Base-by-base conservation (phyloP, 2,113 vertebrate genomes). In the Bettongia penicillata region DNA sequence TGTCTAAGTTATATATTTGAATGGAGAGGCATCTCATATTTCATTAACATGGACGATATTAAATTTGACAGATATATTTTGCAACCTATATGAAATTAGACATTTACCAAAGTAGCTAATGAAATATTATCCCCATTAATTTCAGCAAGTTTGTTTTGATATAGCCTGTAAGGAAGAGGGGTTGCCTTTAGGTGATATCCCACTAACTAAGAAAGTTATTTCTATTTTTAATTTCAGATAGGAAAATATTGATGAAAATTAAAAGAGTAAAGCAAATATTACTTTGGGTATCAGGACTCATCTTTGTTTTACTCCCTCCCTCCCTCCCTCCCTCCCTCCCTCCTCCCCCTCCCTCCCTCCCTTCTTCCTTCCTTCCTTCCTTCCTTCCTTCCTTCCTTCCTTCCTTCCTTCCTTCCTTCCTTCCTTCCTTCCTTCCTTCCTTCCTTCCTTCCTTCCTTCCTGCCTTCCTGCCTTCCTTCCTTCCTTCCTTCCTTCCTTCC, bases 31-130 rank as follows among this genome's bases (percentile, higher is more conserved):
- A 93, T 28, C 47, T 89, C 47, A 93, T 24, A 31, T 95, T 51
- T 28, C 50, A 93, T 49, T 95, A 92, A 49, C 3, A 28, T 47
- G 28, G 37, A 93, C 95, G 90, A 51, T 0, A 93, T 19, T 53
- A 31, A 90, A 77, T 77, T 93, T 94, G 91, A 95, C 94, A 93
- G 53, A 28, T 91, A 23, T 89, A 90, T 94, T 96, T 96, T 95
- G 3, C 8, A 90, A 47, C 8, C 31, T 94, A 0, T 93, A 28
- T 91, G 92, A 97, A 93, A 92, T 93, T 93, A 94, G 25, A 91
- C 77, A 68, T 50, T 96, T 43, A 92, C 51, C 53, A 95, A 10
- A 48, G 25, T 89, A 89, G 11, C 57, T 68, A 94, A 96, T 25
- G 24, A 95, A 53, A 91, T 92, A 93, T 57, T 96, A 91, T 47